Conservation (phyloP, 2,113 vertebrate genomes). For the Callipepla californica region DNA sequence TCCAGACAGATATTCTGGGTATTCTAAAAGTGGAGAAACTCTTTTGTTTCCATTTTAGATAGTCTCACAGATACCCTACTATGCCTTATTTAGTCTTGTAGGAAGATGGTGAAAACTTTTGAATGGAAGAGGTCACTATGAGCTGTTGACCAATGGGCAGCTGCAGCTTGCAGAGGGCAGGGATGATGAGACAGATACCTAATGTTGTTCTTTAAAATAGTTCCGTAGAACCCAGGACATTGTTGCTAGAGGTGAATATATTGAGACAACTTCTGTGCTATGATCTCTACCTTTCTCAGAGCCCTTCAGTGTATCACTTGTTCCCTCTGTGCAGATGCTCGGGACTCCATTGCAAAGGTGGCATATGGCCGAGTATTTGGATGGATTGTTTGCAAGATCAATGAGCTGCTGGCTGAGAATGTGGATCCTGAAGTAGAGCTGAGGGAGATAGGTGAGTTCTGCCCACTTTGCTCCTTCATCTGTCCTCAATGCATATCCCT, state of each 20-base stretch:
- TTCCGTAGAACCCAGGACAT: background rate
- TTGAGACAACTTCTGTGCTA: background rate
- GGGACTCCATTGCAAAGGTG: slow-evolving; percentile 82
- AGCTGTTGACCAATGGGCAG: background rate
- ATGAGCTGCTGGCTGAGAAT: slow-evolving; percentile 75
- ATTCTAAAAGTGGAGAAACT: background rate
- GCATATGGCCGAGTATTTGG: slow-evolving; percentile 80
- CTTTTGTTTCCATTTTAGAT: background rate
- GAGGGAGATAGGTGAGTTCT: slow-evolving; percentile 78
- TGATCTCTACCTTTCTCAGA: background rate
- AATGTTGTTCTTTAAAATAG: background rate
- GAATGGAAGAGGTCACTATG: background rate
- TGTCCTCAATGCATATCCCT: background rate
- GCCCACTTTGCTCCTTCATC: background rate
- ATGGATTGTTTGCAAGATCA: slow-evolving; percentile 84
- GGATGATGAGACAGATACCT: background rate
- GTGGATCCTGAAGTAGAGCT: slow-evolving; percentile 70
- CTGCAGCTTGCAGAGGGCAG: background rate
- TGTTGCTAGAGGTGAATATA: background rate
- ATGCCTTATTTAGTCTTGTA: background rate
- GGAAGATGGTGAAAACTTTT: background rate
- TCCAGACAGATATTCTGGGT: background rate
- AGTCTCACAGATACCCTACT: background rate
- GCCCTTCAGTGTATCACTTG: background rate
- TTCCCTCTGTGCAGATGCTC: slow-evolving; percentile 71